phyloP scores from a whole-genome alignment of 2,113 vertebrate genomes.

The Nannobrachium achirus region DNA sequence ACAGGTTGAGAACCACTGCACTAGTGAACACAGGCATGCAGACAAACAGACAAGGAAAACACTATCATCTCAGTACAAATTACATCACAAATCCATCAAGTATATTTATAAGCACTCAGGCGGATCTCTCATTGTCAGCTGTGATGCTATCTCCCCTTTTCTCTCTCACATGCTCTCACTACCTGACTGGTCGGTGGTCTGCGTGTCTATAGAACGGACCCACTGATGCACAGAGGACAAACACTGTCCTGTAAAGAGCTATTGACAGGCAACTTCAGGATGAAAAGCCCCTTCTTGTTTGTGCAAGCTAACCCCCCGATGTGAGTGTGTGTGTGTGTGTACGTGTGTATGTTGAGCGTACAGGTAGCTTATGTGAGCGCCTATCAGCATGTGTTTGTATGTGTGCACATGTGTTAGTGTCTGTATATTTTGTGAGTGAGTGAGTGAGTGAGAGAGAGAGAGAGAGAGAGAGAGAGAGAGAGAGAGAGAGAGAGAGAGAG shows the following conservation, averaged over 20 bases:
- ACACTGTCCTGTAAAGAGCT: constrained; percentile 41
- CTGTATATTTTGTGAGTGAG: not conserved
- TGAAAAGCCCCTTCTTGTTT: constrained; percentile 66
- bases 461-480: constrained; percentile 18
- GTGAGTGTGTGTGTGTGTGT: not conserved
- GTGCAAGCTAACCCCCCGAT: constrained; percentile 57
- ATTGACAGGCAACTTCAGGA: constrained; percentile 49
- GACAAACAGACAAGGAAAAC: too few relatives aligned
- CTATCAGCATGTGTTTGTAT: not conserved
- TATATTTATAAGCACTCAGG: not conserved
- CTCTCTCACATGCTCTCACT: constrained; percentile 14
- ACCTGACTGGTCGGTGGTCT: not conserved
- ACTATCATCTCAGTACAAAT: too few relatives aligned
- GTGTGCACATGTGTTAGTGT: not conserved
- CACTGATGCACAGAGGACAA: constrained; percentile 52
- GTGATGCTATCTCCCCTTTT: constrained; percentile 14
- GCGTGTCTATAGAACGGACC: constrained; percentile 43
- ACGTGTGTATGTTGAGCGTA: not conserved
- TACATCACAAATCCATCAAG: too few relatives aligned
- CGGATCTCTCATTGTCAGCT: constrained; percentile 6
- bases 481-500: constrained; percentile 29
- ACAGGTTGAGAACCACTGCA: too few relatives aligned
- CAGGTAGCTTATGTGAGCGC: too few relatives aligned
- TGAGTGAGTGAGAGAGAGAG: constrained; percentile 3
- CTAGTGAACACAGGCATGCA: too few relatives aligned